phyloP scores from a whole-genome alignment of 53 echinoderm and acorn worm genomes.

The Astropecten irregularis region DNA sequence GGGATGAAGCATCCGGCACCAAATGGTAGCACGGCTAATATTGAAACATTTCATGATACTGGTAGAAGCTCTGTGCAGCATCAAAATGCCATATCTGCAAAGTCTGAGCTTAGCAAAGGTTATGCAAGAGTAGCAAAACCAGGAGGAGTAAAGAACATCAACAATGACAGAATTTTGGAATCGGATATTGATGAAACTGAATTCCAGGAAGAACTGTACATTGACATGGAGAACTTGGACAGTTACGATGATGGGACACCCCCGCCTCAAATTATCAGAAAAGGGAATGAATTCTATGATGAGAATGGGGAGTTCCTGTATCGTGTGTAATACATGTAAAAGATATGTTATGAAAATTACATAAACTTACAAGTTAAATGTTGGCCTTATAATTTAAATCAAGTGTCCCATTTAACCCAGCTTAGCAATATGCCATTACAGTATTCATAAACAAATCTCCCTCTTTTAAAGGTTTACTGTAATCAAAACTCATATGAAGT shows the following conservation, averaged over 20 bases:
- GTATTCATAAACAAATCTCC: too few relatives aligned
- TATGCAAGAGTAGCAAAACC: too few relatives aligned
- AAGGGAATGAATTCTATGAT: constrained; percentile 83
- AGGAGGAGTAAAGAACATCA: background rate
- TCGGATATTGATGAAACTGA: constrained; percentile 1
- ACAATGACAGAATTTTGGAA: too few relatives aligned
- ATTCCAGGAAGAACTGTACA: constrained; percentile 43
- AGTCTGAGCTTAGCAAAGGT: too few relatives aligned
- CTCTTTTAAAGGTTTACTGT: too few relatives aligned
- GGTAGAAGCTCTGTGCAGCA: background rate
- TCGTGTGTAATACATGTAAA: constrained; percentile 48
- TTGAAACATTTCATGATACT: background rate
- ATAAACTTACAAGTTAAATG: background rate
- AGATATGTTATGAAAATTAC: background rate
- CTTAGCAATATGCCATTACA: too few relatives aligned
- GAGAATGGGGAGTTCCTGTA: constrained; percentile 84
- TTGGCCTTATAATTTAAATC: background rate
- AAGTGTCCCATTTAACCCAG: background rate
- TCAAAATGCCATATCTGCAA: too few relatives aligned
- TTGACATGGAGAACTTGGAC: constrained; percentile 60
- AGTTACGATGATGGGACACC: constrained; percentile 20
- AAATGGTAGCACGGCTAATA: background rate
- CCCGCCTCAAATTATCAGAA: constrained; percentile 61
- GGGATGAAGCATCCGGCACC: too few relatives aligned
- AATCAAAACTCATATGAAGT: too few relatives aligned